Evolutionary conservation across 2,797 vertebrate species (phyloP), one percentile per base, ranked within the genome.

Genomic region (Vultur gryphus): DNA sequence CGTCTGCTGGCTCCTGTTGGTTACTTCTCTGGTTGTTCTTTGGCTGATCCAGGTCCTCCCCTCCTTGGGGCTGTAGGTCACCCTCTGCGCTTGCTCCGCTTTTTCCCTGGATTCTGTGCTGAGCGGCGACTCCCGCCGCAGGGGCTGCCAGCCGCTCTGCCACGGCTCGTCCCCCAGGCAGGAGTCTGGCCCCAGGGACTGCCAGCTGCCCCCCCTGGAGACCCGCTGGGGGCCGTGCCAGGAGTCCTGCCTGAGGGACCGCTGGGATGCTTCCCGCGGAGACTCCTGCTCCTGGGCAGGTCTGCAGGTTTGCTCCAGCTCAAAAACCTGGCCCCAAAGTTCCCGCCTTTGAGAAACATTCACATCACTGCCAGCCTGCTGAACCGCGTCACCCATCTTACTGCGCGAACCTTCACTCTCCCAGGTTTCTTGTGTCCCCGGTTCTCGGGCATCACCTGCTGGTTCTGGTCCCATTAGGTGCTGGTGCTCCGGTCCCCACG

Each of bases 361-460:
- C 25, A 1, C 0, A 1, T 24, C 16, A 6, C 48, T 57, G 83
- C 62, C 4, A 2, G 69, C 13, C 24, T 1, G 23, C 76, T 9
- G 37, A 13, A 2, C 37, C 10, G 0, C 3, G 0, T 17, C 26
- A 2, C 14, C 19, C 23, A 0, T 7, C 49, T 19, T 10, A 4
- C 49, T 13, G 8, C 2, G 2, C 0, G 21, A 26, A 4, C 41
- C 31, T 41, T 18, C 17, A 1, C 17, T 8, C 35, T 21, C 48
- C 41, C 9, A 31, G 12, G 10, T 3, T 41, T 16, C 61, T 59
- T 5, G 23, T 15, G 14, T 18, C 8, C 4, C 29, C 2, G 1
- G n/a, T 15, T 26, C 71, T 28, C 0, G 31, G 79, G 23, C 33
- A 29, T 41, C 15, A 9, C 17, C 31, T 35, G 35, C 23, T 17